A percentile compares a stretch with the other conserved stretches of the same genome.
Conservation (phyloP, 2,797 vertebrate species). For the Petrocephalus schoutedeni region DNA sequence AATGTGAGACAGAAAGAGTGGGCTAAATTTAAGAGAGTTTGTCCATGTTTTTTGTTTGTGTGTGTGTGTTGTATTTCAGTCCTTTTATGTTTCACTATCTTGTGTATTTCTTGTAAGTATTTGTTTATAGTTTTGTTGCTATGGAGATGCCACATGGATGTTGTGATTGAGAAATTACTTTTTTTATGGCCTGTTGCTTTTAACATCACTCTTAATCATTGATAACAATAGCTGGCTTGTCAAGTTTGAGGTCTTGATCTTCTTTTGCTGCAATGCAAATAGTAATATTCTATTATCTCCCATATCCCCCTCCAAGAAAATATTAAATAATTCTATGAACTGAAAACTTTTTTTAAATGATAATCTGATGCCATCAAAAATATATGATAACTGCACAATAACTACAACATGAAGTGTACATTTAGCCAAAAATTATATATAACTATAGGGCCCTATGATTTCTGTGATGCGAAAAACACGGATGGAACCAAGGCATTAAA, state of each 20-base stretch:
- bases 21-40: slow-evolving; percentile 39
- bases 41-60: slow-evolving; percentile 48
- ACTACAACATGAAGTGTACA: neutral
- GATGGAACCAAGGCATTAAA: neutral
- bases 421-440: neutral
- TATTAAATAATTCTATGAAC: slow-evolving; percentile 7
- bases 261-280: neutral
- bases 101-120: slow-evolving; percentile 26
- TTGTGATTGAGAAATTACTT: neutral
- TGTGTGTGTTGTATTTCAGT: slow-evolving; percentile 36
- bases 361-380: neutral
- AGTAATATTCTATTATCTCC: neutral
- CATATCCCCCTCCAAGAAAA: neutral
- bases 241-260: neutral
- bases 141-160: slow-evolving; percentile 15
- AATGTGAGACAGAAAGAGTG: neutral
- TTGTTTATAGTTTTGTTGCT: slow-evolving; percentile 26
- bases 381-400: neutral
- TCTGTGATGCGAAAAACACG: neutral
- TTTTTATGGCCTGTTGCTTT: neutral
- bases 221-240: slow-evolving; percentile 5
- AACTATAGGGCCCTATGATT: neutral
- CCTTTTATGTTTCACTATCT: slow-evolving; percentile 26
- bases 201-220: neutral
- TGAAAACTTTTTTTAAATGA: neutral